phyloP scores from a whole-genome alignment of 1,140 invertebrate genomes.

The Phymastichus coffea region DNA sequence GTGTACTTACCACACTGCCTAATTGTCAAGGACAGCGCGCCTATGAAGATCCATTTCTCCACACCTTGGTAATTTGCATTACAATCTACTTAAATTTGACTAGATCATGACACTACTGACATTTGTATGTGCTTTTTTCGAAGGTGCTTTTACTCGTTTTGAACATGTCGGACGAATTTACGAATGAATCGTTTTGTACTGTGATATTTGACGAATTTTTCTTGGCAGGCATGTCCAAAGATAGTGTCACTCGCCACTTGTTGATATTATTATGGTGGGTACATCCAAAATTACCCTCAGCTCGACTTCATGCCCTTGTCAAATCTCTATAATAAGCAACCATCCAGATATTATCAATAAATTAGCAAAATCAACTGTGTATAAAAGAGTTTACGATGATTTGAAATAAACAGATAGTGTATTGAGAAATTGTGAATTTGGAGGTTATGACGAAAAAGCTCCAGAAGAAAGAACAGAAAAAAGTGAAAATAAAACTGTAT shows the following conservation, averaged over 20 bases:
- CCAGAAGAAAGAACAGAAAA: too few species aligned
- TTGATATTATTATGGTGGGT: constrained; percentile 92
- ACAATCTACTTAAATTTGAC: too few species aligned
- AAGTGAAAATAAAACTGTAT: too few species aligned
- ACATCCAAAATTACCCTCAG: constrained; percentile 79
- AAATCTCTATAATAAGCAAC: constrained; percentile 88
- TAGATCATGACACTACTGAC: constrained; percentile 15
- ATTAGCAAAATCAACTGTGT: too few species aligned
- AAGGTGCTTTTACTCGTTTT: constrained; percentile 78
- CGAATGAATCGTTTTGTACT: constrained; percentile 92
- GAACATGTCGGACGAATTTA: constrained; percentile 88
- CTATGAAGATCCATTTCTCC: constrained; percentile 93
- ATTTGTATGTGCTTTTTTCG: constrained; percentile 26
- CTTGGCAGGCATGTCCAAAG: constrained; percentile 80
- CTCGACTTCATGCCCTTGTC: constrained; percentile 77
- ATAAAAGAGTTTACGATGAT: too few species aligned
- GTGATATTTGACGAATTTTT: constrained; percentile 96
- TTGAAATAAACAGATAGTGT: too few species aligned
- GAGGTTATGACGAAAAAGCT: too few species aligned
- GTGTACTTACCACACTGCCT: constrained; percentile 84
- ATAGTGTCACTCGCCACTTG: constrained; percentile 92
- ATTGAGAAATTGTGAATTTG: too few species aligned
- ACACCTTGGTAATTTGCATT: constrained; percentile 76
- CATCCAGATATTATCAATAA: too few species aligned
- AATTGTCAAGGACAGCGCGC: constrained; percentile 89